Base-by-base conservation (phyloP, 2,888 invertebrate species). In the Hoplodrina blanda region DNA sequence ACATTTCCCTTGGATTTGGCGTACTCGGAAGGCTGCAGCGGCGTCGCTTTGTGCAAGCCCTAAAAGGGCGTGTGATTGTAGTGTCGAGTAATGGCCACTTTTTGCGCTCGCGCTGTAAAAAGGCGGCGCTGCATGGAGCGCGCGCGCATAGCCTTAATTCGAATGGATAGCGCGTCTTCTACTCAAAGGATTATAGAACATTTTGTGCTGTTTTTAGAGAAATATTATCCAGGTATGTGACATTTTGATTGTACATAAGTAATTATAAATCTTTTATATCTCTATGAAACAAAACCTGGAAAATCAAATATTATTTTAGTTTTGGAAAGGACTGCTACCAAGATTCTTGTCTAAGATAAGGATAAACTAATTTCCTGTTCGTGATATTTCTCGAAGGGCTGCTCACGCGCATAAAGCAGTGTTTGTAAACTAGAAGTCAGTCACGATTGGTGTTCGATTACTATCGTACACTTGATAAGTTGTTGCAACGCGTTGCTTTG, bases 41-140 rank as follows among this genome's bases (percentile, higher is more conserved):
- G 91, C 88, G 73, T 73, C 73, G 79, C 93, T 92, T 94, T 94
- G 92, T 92, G 86, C 87, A 80, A 81, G 81, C 85, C 84, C 86
- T 88, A 89, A 89, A 92, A 90, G 92, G 91, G 91, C 92, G 91
- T 89, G 89, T 85, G 89, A 88, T 89, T 87, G 87, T 90, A 87
- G 87, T 87, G 87, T 85, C 83, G 85, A 87, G 91, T 91, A 92
- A 92, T 91, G 90, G 89, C 86, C 79, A 85, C 88, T 93, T 93
- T 93, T 93, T 93, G 90, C 87, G 86, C 82, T 76, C 86, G 89
- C 84, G 92, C 89, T 87, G 89, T 87, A 92, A 94, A 93, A 90
- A 92, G 92, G 92, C 90, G 93, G 92, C 88, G 81, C 83, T 80
- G 87, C 63, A 52, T 30, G 63, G 52, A 49, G 87, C 86, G 85